Conservation (phyloP, 2,113 vertebrate species). For the Psilopsiagon aurifrons region DNA sequence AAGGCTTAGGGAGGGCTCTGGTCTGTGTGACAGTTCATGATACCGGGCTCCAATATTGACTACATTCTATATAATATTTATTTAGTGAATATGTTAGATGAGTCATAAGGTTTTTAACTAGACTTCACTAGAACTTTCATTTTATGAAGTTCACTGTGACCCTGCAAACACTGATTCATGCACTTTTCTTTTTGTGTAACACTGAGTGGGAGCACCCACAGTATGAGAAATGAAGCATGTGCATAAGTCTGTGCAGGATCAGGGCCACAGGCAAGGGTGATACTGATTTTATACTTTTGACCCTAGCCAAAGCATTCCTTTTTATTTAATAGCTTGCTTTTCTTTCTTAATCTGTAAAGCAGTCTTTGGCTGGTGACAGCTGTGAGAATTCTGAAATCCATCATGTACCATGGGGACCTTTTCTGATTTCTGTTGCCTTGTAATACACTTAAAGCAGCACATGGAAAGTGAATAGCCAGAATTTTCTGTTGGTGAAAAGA, state of each 20-base stretch:
- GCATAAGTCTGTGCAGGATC: neutral
- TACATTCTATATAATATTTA: neutral
- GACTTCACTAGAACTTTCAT: neutral
- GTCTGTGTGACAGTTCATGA: neutral
- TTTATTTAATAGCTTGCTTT: neutral
- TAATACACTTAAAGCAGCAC: conserved; percentile 31
- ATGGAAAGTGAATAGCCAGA: conserved; percentile 18
- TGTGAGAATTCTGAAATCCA: conserved; percentile 51
- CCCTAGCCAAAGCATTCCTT: neutral
- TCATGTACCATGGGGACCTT: neutral
- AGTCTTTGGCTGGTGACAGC: conserved; percentile 44
- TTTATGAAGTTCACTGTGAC: neutral
- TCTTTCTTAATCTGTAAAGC: conserved; percentile 51
- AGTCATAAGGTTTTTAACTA: neutral
- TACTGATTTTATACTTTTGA: neutral
- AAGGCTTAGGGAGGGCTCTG: neutral
- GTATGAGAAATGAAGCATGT: neutral
- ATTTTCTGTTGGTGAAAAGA: conserved; percentile 64
- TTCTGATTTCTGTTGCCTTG: conserved; percentile 46
- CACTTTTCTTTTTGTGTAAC: neutral
- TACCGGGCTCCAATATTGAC: neutral
- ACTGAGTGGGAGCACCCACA: neutral
- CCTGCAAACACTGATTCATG: neutral
- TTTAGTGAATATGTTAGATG: neutral
- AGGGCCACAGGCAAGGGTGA: neutral